Percentiles rank a stretch among this genome's conserved stretches.
These are phyloP conservation scores for Trisateles emortualis DNA, from an alignment of 2,888 invertebrate species.

Conservation along the genomic window DNA sequence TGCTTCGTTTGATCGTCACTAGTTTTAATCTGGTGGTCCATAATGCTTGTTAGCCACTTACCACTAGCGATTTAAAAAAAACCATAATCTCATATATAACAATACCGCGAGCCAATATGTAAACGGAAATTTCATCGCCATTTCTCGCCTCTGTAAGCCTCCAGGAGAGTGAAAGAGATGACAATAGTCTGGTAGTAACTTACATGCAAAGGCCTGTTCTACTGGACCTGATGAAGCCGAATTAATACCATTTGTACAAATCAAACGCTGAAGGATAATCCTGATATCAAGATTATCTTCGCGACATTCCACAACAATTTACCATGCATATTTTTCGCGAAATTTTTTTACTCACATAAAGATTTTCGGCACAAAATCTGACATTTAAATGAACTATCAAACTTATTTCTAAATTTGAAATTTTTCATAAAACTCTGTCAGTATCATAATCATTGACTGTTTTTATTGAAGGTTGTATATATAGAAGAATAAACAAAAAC, in stretches of 20 bases:
- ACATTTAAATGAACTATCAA: conserved; percentile 30
- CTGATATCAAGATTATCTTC: conserved; percentile 72
- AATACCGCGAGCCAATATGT: too few species aligned
- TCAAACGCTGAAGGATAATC: conserved; percentile 70
- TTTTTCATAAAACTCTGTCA: conserved; percentile 39
- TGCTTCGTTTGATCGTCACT: too few species aligned
- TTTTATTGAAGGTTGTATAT: neutral
- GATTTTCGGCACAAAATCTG: conserved; percentile 31
- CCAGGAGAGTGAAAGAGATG: too few species aligned
- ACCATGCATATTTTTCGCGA: conserved; percentile 66
- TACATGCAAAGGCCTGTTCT: conserved; percentile 31
- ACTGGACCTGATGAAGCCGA: conserved; percentile 17
- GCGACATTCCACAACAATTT: conserved; percentile 80
- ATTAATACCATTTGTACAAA: conserved; percentile 28
- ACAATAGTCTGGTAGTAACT: conserved; percentile 13
- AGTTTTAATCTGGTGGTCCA: too few species aligned
- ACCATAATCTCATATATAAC: too few species aligned
- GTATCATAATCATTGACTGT: neutral
- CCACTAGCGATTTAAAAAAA: too few species aligned
- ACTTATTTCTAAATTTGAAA: conserved; percentile 63
- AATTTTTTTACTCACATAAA: conserved; percentile 49
- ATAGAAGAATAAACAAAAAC: too few species aligned
- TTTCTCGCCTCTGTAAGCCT: too few species aligned
- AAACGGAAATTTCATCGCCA: too few species aligned
- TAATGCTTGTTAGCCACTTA: too few species aligned